Conservation (phyloP, 1,140 invertebrate genomes). For the Coenobita brevimanus region DNA sequence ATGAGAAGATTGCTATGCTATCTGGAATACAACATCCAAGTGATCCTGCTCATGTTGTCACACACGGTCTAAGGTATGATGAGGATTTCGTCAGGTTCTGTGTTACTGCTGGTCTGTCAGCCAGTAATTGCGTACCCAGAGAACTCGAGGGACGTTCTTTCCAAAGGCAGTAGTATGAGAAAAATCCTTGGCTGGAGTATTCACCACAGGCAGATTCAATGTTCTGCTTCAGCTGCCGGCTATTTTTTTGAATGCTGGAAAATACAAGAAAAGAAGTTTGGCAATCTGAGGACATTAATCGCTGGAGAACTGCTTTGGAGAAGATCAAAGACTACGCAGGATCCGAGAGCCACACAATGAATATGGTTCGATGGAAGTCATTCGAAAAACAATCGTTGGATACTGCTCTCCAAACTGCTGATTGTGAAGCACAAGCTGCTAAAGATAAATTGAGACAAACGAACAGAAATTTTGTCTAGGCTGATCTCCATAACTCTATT, state of each 20-base stretch:
- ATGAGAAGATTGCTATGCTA: not conserved
- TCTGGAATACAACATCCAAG: not conserved
- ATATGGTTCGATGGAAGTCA: not conserved
- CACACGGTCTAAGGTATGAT: not conserved
- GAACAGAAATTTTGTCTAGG: too few relatives aligned
- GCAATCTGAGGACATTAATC: not conserved
- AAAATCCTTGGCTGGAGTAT: conserved; percentile 20
- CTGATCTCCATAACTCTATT: too few relatives aligned
- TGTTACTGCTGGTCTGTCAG: not conserved
- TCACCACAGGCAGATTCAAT: not conserved
- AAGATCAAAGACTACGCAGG: conserved; percentile 13
- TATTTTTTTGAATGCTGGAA: conserved; percentile 17
- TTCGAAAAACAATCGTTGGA: conserved; percentile 2
- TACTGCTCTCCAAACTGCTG: not conserved
- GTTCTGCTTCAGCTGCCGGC: conserved; percentile 22
- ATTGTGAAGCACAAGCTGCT: not conserved
- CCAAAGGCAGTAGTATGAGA: conserved; percentile 10
- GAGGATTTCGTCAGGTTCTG: conserved; percentile 3
- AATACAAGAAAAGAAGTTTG: not conserved
- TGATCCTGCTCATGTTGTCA: conserved; percentile 9
- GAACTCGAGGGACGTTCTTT: conserved; percentile 23
- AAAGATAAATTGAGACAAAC: not conserved
- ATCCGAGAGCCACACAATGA: too few relatives aligned
- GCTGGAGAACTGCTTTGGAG: not conserved
- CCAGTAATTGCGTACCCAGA: conserved; percentile 4